These are phyloP conservation scores for Sinocyclocheilus maitianheensis DNA, from an alignment of 2,113 vertebrate species.

Conservation along the genomic window DNA sequence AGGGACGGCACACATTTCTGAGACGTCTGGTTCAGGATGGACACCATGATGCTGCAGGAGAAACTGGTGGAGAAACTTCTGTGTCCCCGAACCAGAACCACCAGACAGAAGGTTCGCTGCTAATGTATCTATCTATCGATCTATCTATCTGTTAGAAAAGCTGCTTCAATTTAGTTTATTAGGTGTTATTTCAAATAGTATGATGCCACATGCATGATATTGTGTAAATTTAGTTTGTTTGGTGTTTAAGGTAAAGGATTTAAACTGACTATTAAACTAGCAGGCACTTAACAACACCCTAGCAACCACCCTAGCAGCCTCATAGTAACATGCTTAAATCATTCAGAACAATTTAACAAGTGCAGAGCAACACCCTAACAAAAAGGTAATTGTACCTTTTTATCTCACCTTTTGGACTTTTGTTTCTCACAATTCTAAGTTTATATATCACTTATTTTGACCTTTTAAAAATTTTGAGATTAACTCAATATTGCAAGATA, in stretches of 20 bases:
- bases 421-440: too few relatives aligned
- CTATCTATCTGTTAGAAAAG: neutral
- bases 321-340: too few relatives aligned
- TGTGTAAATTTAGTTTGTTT: neutral
- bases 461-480: too few relatives aligned
- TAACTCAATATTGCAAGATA: too few relatives aligned
- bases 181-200: neutral
- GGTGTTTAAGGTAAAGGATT: neutral
- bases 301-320: too few relatives aligned
- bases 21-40: conserved; percentile 75
- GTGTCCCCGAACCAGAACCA: conserved; percentile 86
- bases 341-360: too few relatives aligned
- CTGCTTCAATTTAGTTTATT: neutral
- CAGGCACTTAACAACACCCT: neutral
- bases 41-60: conserved; percentile 93
- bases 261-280: neutral
- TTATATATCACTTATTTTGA: too few relatives aligned
- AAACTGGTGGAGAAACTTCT: conserved; percentile 92
- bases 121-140: too few relatives aligned
- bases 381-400: too few relatives aligned
- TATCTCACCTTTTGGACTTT: too few relatives aligned
- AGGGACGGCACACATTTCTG: neutral
- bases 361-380: too few relatives aligned
- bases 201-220: neutral
- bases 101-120: conserved; percentile 85